A percentile compares a stretch with the other conserved stretches of the same genome.
Conservation (phyloP, 2,113 vertebrate genomes). For the Indicator maculatus region DNA sequence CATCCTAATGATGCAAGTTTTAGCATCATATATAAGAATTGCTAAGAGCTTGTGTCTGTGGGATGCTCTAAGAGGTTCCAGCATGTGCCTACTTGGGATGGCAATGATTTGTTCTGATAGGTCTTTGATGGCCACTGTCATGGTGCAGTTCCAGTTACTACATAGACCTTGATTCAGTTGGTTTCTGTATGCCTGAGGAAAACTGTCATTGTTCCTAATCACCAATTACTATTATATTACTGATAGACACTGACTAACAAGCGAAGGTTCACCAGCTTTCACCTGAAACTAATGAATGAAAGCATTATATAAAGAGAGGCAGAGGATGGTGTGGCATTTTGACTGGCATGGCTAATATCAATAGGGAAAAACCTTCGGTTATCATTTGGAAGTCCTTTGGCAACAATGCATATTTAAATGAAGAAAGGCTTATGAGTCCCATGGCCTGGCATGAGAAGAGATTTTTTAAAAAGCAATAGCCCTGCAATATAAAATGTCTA, state of each 20-base stretch:
- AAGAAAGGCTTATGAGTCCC: neutral
- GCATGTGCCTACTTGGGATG: neutral
- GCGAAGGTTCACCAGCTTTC: neutral
- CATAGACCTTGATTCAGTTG: neutral
- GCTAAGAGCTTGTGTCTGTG: neutral
- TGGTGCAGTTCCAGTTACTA: neutral
- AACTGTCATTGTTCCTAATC: neutral
- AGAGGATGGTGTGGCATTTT: neutral
- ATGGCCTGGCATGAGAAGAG: neutral
- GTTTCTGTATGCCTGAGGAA: neutral
- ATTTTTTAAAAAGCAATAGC: neutral
- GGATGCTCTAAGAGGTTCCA: neutral
- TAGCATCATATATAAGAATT: neutral
- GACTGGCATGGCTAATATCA: neutral
- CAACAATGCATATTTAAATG: neutral
- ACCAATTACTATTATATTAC: neutral
- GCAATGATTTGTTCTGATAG: neutral
- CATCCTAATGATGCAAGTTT: too few species aligned
- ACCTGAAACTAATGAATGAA: neutral
- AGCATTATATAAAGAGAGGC: neutral
- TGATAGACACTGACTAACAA: neutral
- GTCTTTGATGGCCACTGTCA: neutral
- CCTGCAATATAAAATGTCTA: neutral
- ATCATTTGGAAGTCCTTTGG: neutral
- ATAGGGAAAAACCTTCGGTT: neutral